Conservation (phyloP, 2,113 vertebrate species). For the Carollia perspicillata region DNA sequence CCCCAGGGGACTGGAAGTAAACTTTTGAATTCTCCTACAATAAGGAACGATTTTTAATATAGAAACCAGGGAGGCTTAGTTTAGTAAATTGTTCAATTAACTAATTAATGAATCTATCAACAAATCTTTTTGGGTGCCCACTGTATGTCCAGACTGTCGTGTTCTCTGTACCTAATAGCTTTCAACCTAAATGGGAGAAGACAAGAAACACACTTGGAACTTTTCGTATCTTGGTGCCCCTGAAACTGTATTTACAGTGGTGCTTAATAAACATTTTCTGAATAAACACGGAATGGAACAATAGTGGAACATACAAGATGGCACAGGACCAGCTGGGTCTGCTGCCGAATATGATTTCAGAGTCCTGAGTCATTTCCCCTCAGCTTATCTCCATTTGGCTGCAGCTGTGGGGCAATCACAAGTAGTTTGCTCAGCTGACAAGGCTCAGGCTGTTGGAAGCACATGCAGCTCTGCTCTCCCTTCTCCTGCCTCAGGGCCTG, state of each 20-base stretch:
- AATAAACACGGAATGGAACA: background rate
- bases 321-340: background rate
- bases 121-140: background rate
- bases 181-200: background rate
- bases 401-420: background rate
- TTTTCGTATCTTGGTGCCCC: background rate
- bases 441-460: background rate
- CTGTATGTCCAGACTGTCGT: background rate
- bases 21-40: constrained; percentile 35
- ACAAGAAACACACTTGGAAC: background rate
- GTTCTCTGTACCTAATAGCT: background rate
- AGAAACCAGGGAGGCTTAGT: background rate
- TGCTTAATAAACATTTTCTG: background rate
- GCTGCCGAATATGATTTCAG: too few species aligned
- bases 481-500: background rate
- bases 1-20: background rate
- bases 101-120: constrained; percentile 8
- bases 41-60: constrained; percentile 32
- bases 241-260: background rate
- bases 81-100: constrained; percentile 40
- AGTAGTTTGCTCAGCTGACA: background rate
- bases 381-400: background rate
- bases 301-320: background rate
- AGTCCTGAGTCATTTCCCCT: background rate
- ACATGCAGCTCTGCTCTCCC: background rate